A percentile compares a stretch with the other conserved stretches of the same genome.
Evolutionary conservation across 1,140 invertebrate species (phyloP).

Genomic region (Holotrichia oblita): DNA sequence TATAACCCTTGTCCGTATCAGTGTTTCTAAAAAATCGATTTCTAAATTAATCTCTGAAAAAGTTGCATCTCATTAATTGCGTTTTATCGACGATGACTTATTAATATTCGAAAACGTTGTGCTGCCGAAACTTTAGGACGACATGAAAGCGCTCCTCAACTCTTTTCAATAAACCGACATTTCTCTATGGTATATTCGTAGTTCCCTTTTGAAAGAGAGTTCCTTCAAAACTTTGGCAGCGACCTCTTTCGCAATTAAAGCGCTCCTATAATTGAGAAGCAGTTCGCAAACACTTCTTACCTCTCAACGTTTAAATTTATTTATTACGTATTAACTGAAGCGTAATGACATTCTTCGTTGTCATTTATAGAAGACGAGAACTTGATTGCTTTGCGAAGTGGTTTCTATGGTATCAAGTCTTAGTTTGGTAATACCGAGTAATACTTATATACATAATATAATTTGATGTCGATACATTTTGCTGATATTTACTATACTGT

Average conservation of each 20-base stretch:
- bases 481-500: too few species aligned
- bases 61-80: not conserved
- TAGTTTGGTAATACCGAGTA: too few species aligned
- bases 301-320: not conserved
- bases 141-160: constrained; percentile 1
- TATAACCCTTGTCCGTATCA: too few species aligned
- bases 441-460: too few species aligned
- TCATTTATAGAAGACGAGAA: not conserved
- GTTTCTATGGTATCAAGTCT: not conserved
- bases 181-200: not conserved
- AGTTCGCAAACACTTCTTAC: not conserved
- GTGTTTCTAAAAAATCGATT: not conserved
- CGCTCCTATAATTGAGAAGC: not conserved
- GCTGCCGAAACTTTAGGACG: not conserved
- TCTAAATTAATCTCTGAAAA: not conserved
- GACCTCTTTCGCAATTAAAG: not conserved
- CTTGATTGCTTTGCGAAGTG: not conserved
- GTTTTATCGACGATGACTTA: not conserved
- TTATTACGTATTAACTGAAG: not conserved
- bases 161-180: not conserved
- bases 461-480: too few species aligned
- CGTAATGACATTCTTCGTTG: not conserved
- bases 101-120: constrained; percentile 5
- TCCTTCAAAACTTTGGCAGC: not conserved
- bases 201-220: not conserved